Evolutionary conservation across 2,888 invertebrate species (phyloP).

Genomic region (Ptychoptera contaminata): DNA sequence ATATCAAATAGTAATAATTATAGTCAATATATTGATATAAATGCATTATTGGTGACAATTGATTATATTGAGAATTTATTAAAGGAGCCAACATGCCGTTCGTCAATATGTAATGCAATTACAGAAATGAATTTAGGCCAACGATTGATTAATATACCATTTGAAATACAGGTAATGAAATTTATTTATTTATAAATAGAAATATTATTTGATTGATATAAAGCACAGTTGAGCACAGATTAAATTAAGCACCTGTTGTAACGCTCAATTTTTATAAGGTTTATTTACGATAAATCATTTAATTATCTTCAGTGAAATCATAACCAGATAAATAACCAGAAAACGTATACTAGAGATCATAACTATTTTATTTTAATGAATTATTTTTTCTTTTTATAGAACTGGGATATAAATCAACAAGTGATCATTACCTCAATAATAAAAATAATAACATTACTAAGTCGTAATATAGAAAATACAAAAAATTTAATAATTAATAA

Average conservation of each 20-base stretch:
- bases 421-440: conserved; percentile 21
- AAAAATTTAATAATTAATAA: conserved; percentile 18
- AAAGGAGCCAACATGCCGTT: conserved; percentile 14
- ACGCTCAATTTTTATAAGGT: too few relatives aligned
- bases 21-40: conserved; percentile 21
- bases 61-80: conserved; percentile 25
- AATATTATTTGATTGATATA: too few relatives aligned
- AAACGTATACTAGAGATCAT: too few relatives aligned
- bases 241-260: too few relatives aligned
- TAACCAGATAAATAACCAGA: too few relatives aligned
- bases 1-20: conserved; percentile 17
- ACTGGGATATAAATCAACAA: conserved; percentile 23
- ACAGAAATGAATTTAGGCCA: conserved; percentile 29
- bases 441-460: conserved; percentile 20
- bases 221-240: too few relatives aligned
- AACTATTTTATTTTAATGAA: not conserved
- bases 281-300: too few relatives aligned
- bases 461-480: conserved; percentile 18
- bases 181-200: too few relatives aligned
- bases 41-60: conserved; percentile 25
- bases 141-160: conserved; percentile 25
- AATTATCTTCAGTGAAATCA: too few relatives aligned
- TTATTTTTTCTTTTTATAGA: conserved; percentile 12
- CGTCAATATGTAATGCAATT: conserved; percentile 24
- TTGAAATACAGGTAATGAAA: conserved; percentile 24